Conservation (phyloP, 92 coral and sea anemone genomes). For the Meandrina meandrites region DNA sequence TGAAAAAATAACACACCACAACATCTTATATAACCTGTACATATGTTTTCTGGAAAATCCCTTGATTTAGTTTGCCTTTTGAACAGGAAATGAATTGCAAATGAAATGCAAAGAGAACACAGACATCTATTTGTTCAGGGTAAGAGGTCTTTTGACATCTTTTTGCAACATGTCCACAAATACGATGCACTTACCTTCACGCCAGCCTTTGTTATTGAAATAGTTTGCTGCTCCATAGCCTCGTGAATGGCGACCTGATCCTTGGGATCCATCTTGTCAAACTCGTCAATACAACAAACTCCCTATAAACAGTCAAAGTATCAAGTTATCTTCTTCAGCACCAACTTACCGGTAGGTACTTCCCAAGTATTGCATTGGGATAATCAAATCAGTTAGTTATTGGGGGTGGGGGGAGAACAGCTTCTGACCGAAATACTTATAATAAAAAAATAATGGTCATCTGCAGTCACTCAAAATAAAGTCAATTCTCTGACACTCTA, state of each 20-base stretch:
- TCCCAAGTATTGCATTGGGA: not conserved
- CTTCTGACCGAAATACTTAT: no score
- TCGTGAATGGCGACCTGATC: slow-evolving; percentile 99
- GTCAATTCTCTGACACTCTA: no score
- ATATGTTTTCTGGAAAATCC: no score
- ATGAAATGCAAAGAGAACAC: no score
- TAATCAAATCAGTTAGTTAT: no score
- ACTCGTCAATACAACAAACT: slow-evolving; percentile 99
- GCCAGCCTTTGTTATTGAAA: slow-evolving; percentile 95
- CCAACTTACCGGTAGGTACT: not conserved
- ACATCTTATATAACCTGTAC: not conserved
- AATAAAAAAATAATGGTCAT: no score
- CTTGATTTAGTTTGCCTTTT: no score
- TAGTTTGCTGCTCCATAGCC: slow-evolving; percentile 99
- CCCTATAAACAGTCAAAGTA: slow-evolving; percentile 64
- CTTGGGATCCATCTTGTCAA: slow-evolving; percentile 98
- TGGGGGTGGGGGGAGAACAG: no score
- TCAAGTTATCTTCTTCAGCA: not conserved
- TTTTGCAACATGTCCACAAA: not conserved
- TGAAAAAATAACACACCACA: not conserved
- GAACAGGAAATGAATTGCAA: no score
- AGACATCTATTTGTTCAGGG: no score
- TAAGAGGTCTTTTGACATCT: no score
- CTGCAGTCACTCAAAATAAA: no score
- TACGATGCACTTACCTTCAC: slow-evolving; percentile 68